phyloP scores from a whole-genome alignment of 2,797 vertebrate genomes.

The Mormyrus hasselquistii region DNA sequence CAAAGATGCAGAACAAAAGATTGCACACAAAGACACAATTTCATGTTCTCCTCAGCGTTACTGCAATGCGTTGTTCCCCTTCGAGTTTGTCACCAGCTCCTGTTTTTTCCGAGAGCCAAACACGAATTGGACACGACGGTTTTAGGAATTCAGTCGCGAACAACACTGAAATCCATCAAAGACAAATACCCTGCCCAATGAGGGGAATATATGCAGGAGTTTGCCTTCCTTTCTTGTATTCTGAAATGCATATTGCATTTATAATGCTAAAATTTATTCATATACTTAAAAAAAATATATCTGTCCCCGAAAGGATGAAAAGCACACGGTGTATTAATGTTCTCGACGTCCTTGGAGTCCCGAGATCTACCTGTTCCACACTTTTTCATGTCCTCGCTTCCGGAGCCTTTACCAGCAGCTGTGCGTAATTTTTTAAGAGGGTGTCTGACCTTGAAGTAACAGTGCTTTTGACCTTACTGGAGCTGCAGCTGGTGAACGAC shows the following conservation, averaged over 20 bases:
- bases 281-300: conserved; percentile 4
- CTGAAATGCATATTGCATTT: conserved; percentile 15
- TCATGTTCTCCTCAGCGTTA: conserved; percentile 63
- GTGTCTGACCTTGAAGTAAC: neutral
- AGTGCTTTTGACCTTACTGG: neutral
- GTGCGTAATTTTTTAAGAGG: conserved; percentile 10
- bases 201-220: neutral
- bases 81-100: conserved; percentile 47
- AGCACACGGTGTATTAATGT: neutral
- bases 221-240: neutral
- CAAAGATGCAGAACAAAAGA: conserved; percentile 66
- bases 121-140: neutral
- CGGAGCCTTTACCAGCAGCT: neutral
- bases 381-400: conserved; percentile 1
- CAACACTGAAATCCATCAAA: neutral
- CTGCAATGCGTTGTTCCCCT: conserved; percentile 45
- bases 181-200: neutral
- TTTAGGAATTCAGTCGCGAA: conserved; percentile 4
- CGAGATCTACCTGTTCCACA: conserved; percentile 1
- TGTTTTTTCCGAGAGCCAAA: neutral
- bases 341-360: conserved; percentile 3
- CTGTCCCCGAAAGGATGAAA: conserved; percentile 9
- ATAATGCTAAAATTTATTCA: conserved; percentile 11
- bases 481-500: neutral
- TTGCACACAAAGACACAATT: conserved; percentile 66